Base-by-base conservation (phyloP, 2,113 vertebrate species). In the Sceloporus undulatus region DNA sequence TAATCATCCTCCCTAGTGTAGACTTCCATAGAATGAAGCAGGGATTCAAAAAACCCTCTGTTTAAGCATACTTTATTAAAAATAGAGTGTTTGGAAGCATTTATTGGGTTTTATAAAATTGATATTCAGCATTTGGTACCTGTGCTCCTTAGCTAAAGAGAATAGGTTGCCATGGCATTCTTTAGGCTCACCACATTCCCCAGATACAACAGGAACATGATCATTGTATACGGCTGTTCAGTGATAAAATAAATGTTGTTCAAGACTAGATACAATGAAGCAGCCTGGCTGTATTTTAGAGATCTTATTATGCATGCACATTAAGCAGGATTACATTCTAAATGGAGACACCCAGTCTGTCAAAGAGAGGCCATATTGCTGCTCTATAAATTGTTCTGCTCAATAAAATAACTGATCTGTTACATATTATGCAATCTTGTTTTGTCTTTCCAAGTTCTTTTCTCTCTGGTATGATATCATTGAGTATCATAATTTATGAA, bases 381-480 rank as follows among this genome's bases (percentile, higher is more conserved):
- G 29, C 5, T 90, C 82, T 88, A 81, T 89, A 89, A 93, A 92
- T 91, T 90, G 16, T 91, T 92, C 62, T 84, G 68, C 54, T 94
- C 84, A 76, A 93, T 90, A 90, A 92, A 94, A 80, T 86, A 75
- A 94, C 79, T 84, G 66, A 83, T 70, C 88, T 42, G 9, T 8
- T 92, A 93, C 92, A 93, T 92, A 94, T 95, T 93, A 90, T 91
- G 84, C 77, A 94, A 74, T 54, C n/a, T 59, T 81, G 38, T 27
- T 89, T 86, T 74, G 59, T 85, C 71, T 91, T 85, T 76, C 52
- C 34, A 42, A 2, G n/a, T 80, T 81, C 14, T 82, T 1, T 81
- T 87, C 78, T 88, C 74, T 56, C 16, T 52, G 62, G n/a, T 82
- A 52, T 10, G 56, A 59, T 16, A 10, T 85, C 48, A 13, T 84